Evolutionary conservation across 2,113 vertebrate species (phyloP).

Genomic region (Xerus inauris): DNA sequence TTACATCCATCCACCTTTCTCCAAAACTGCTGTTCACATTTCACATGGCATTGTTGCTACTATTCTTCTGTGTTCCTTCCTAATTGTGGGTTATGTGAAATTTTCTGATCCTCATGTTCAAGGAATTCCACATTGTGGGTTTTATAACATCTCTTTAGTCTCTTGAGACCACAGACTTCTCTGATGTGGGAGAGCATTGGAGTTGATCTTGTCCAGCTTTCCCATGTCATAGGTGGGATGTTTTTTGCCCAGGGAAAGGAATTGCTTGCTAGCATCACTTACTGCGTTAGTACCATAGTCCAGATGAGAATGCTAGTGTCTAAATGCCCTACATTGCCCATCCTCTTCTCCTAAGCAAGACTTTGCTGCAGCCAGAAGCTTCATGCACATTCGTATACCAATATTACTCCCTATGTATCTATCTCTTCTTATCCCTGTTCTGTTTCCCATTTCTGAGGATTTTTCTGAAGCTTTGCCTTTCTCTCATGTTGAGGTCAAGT

Average conservation of each 20-base stretch:
- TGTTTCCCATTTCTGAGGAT: not conserved
- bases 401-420: not conserved
- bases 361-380: not conserved
- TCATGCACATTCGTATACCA: not conserved
- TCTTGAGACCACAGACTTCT: not conserved
- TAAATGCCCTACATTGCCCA: rapidly evolving
- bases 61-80: not conserved
- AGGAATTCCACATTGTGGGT: not conserved
- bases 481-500: not conserved
- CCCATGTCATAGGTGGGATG: not conserved
- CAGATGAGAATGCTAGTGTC: not conserved
- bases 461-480: not conserved
- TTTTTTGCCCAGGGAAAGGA: not conserved
- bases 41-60: not conserved
- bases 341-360: not conserved
- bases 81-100: not conserved
- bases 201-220: not conserved
- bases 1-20: not conserved
- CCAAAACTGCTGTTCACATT: not conserved
- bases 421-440: not conserved
- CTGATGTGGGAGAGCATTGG: not conserved
- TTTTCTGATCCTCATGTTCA: not conserved
- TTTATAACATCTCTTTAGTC: not conserved
- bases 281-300: not conserved
- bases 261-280: not conserved